Conservation (phyloP, 1,140 invertebrate species). For the Drosophila persimilis region DNA sequence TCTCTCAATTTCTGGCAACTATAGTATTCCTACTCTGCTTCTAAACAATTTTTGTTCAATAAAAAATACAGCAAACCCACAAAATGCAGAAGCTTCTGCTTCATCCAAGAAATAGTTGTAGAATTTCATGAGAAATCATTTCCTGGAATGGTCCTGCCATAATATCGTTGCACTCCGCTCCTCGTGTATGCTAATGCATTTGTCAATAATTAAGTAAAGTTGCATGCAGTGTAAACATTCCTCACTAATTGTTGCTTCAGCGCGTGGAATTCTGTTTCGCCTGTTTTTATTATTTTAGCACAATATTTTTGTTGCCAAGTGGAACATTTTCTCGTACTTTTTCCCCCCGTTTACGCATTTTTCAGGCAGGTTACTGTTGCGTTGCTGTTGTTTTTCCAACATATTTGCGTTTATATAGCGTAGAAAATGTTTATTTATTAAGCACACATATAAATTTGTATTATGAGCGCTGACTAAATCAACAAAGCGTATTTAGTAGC, state of each 20-base stretch:
- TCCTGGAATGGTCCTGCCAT: slow-evolving; percentile 3
- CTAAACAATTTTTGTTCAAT: too few relatives aligned
- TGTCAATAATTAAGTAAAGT: slow-evolving; percentile 71
- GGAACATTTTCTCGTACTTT: slow-evolving; percentile 45
- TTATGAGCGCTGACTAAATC: slow-evolving; percentile 70
- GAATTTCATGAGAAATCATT: not conserved
- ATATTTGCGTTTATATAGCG: slow-evolving; percentile 70
- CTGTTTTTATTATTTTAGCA: slow-evolving; percentile 53
- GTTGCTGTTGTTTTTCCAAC: slow-evolving; percentile 32
- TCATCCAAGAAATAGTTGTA: too few relatives aligned
- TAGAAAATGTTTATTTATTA: slow-evolving; percentile 74
- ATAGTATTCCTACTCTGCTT: too few relatives aligned
- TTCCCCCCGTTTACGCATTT: not conserved
- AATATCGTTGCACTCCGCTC: not conserved
- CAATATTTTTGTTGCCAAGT: slow-evolving; percentile 71
- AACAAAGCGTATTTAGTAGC: slow-evolving; percentile 57
- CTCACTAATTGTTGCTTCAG: slow-evolving; percentile 61
- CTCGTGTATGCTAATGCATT: slow-evolving; percentile 56
- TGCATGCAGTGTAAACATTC: slow-evolving; percentile 58
- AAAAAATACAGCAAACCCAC: too few relatives aligned
- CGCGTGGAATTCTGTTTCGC: slow-evolving; percentile 7
- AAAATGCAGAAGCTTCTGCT: too few relatives aligned
- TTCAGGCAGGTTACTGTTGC: not conserved
- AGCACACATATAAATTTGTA: slow-evolving; percentile 74
- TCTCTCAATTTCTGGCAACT: too few relatives aligned